Conservation (phyloP, 2,888 invertebrate species). For the Acanthoscelides obtectus region DNA sequence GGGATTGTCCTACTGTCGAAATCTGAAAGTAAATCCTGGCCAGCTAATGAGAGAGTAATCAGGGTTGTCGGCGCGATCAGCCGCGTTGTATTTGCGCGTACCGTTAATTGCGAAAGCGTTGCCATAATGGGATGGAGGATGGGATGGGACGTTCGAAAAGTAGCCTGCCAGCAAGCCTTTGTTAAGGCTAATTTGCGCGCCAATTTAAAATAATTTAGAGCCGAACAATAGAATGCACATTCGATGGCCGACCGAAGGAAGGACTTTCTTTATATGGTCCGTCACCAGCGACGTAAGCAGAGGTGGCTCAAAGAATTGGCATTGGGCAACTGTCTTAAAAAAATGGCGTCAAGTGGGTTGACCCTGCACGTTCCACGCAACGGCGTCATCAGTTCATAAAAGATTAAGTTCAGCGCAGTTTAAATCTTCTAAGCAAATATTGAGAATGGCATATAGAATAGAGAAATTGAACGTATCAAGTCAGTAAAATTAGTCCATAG, state of each 20-base stretch:
- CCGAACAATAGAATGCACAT: conserved; percentile 24
- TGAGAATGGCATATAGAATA: no score
- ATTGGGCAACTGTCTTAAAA: no score
- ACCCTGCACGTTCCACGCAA: no score
- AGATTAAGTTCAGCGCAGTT: no score
- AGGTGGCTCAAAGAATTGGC: no score
- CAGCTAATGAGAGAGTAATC: conserved; percentile 23
- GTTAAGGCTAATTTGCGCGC: conserved; percentile 35
- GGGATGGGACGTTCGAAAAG: conserved; percentile 24
- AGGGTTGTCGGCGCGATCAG: neutral
- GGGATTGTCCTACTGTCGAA: no score
- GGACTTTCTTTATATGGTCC: conserved; percentile 15
- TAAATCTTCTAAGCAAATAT: no score
- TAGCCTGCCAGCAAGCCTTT: conserved; percentile 31
- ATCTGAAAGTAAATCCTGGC: conserved; percentile 21
- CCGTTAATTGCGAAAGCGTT: conserved; percentile 32
- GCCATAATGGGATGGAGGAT: no score
- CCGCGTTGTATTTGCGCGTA: conserved; percentile 27
- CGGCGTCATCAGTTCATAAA: no score
- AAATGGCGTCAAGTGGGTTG: no score
- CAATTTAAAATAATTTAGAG: conserved; percentile 34
- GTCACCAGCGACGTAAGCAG: neutral
- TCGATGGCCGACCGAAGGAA: neutral
- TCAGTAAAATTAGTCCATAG: no score
- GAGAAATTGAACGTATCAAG: no score